Percentiles rank a stretch among this genome's conserved stretches.
These are phyloP conservation scores for Bolinopsis microptera DNA, from an alignment of 37 sponge, comb jelly and placozoan genomes.

Conservation along the genomic window DNA sequence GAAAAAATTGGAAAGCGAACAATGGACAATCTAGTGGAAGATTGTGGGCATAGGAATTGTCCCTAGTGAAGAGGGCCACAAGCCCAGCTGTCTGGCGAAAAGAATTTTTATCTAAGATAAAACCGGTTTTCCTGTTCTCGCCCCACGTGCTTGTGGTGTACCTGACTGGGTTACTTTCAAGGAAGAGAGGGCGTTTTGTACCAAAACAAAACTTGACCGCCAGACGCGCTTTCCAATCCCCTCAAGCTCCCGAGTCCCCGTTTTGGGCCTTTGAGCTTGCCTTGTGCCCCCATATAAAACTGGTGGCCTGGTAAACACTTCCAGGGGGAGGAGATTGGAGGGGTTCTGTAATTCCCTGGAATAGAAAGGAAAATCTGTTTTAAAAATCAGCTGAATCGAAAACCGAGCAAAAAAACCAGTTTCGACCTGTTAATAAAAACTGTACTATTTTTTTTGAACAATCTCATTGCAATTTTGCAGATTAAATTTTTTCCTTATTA, in stretches of 20 bases:
- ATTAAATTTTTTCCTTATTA: neutral
- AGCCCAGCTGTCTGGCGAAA: neutral
- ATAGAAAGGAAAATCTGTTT: neutral
- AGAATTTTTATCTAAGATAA: neutral
- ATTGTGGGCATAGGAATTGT: neutral
- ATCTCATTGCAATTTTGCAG: too few species aligned
- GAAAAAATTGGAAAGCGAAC: neutral
- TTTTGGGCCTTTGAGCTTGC: conserved; percentile 80
- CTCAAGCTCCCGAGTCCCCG: too few species aligned
- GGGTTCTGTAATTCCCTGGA: conserved; percentile 81
- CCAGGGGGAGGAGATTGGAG: conserved; percentile 80
- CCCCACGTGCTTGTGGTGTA: too few species aligned
- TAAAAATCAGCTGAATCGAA: neutral
- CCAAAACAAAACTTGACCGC: neutral
- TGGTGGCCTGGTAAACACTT: conserved; percentile 81
- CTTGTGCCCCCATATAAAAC: conserved; percentile 82
- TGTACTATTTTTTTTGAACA: too few species aligned
- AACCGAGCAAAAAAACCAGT: too few species aligned
- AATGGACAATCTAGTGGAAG: too few species aligned
- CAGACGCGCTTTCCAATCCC: conserved; percentile 66
- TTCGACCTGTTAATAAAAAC: too few species aligned
- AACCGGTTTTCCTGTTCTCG: neutral
- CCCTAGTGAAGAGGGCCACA: neutral
- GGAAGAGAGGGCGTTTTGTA: conserved; percentile 1
- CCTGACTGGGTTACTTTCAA: conserved; percentile 15